Evolutionary conservation across 2,888 invertebrate genomes (phyloP).

Genomic region (Baronia brevicornis): DNA sequence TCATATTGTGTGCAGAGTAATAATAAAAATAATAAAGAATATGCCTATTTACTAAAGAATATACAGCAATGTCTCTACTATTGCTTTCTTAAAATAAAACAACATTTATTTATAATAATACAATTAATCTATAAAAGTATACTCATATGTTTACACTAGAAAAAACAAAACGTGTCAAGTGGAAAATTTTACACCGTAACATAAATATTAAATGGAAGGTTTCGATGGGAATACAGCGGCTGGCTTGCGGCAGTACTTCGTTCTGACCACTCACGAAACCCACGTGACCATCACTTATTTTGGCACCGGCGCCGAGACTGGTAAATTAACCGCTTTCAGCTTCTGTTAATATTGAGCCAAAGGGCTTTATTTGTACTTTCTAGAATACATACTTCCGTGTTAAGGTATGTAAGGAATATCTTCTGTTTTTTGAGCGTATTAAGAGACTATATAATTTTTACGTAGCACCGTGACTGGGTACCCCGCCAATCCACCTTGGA

Average conservation of each 20-base stretch:
- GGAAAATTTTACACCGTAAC: neutral
- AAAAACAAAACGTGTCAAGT: neutral
- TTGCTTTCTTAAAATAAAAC: too few relatives aligned
- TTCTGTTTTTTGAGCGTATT: too few relatives aligned
- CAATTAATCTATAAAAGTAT: too few relatives aligned
- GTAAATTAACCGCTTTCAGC: constrained; percentile 68
- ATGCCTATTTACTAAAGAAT: too few relatives aligned
- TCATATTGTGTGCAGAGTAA: too few relatives aligned
- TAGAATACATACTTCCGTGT: constrained; percentile 33
- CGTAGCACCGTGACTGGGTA: too few relatives aligned
- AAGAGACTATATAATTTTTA: too few relatives aligned
- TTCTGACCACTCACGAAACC: constrained; percentile 64
- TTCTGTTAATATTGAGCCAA: constrained; percentile 58
- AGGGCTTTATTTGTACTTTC: constrained; percentile 35
- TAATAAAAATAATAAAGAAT: too few relatives aligned
- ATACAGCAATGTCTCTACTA: too few relatives aligned
- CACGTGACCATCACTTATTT: constrained; percentile 52
- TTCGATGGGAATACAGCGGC: constrained; percentile 58
- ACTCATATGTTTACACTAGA: neutral
- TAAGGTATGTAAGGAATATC: too few relatives aligned
- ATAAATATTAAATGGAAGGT: constrained; percentile 12
- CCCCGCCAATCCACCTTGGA: too few relatives aligned
- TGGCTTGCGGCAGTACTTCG: constrained; percentile 68
- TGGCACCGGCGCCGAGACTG: constrained; percentile 53
- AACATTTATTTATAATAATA: too few relatives aligned